These are phyloP conservation scores for Macrocentrus cingulum DNA, from an alignment of 1,140 invertebrate genomes.

Conservation along the genomic window DNA sequence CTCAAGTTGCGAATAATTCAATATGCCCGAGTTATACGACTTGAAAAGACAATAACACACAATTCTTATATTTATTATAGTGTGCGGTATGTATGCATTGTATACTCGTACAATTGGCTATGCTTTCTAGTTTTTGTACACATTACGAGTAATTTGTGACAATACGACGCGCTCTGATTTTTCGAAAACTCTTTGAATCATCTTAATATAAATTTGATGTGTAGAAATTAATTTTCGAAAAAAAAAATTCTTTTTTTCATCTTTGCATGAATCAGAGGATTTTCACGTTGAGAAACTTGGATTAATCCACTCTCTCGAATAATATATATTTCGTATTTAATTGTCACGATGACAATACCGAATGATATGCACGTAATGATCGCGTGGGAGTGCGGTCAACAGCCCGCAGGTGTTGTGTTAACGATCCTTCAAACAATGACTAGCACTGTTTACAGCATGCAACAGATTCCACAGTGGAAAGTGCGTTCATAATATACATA, in stretches of 20 bases:
- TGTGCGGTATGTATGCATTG: background rate
- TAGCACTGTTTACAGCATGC: background rate
- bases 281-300: too few relatives aligned
- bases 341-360: too few relatives aligned
- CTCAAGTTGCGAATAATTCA: background rate
- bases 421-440: conserved; percentile 14
- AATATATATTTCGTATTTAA: background rate
- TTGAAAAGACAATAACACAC: conserved; percentile 11
- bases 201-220: conserved; percentile 18
- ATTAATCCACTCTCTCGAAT: background rate
- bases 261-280: too few relatives aligned
- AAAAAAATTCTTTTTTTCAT: too few relatives aligned
- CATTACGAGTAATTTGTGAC: conserved; percentile 40
- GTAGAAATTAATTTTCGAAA: too few relatives aligned
- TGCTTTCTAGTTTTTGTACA: conserved; percentile 43
- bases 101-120: conserved; percentile 27
- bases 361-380: background rate
- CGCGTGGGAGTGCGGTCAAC: conserved; percentile 17
- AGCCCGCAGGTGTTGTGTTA: conserved; percentile 18
- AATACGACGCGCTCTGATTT: conserved; percentile 42
- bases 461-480: conserved; percentile 1
- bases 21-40: conserved; percentile 33
- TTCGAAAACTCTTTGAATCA: conserved; percentile 33
- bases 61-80: background rate
- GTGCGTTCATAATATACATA: background rate